phyloP scores from a whole-genome alignment of 2,797 vertebrate genomes.

The Paguma larvata region DNA sequence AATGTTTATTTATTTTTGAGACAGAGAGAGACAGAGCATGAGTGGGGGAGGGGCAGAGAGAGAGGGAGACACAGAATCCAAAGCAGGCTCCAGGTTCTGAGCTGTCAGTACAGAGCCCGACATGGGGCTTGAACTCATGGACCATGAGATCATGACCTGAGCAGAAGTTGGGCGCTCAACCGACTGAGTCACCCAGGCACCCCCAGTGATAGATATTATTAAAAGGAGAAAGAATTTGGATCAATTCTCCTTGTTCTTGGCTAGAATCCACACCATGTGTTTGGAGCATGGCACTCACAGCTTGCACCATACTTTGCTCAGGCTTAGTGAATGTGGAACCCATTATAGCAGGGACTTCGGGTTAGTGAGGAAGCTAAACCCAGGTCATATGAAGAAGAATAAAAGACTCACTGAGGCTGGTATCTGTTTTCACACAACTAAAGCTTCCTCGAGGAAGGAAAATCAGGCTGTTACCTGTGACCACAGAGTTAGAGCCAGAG shows the following conservation, averaged over 20 bases:
- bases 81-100: too few relatives aligned
- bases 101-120: too few relatives aligned
- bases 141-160: too few relatives aligned
- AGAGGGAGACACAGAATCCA: too few relatives aligned
- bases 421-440: not conserved
- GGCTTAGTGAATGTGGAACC: not conserved
- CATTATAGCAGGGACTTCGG: not conserved
- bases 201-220: not conserved
- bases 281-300: not conserved
- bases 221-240: not conserved
- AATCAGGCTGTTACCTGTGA: not conserved
- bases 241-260: not conserved
- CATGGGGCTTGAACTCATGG: accelerated
- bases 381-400: not conserved
- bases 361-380: not conserved
- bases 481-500: not conserved
- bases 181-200: too few relatives aligned
- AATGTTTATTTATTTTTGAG: too few relatives aligned
- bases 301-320: not conserved
- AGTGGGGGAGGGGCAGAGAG: too few relatives aligned
- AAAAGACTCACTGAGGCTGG: not conserved
- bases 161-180: too few relatives aligned
- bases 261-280: not conserved
- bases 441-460: not conserved
- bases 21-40: too few relatives aligned